Evolutionary conservation across 2,888 invertebrate genomes (phyloP).

Genomic region (Drosophila parthenogenetica): DNA sequence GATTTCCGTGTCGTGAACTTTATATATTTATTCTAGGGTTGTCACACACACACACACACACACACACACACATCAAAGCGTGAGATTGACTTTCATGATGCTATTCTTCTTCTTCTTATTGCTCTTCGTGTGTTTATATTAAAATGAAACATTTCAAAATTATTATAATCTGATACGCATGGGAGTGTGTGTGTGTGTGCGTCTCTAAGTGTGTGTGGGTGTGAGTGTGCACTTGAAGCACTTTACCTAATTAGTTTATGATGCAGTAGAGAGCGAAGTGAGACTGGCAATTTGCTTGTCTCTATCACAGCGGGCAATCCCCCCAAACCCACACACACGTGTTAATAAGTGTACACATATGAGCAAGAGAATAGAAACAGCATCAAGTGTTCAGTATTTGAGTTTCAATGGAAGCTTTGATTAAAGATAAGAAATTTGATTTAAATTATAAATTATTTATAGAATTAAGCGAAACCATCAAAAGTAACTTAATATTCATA

Average conservation of each 20-base stretch:
- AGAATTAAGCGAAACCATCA: too few relatives aligned
- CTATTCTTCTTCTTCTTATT: background rate
- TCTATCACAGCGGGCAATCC: conserved; percentile 52
- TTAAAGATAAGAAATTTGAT: too few relatives aligned
- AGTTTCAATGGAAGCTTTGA: background rate
- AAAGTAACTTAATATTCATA: too few relatives aligned
- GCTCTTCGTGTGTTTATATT: conserved; percentile 7
- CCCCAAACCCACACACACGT: conserved; percentile 6
- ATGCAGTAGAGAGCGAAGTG: conserved; percentile 45
- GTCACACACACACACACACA: too few relatives aligned
- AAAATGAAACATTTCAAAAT: conserved; percentile 12
- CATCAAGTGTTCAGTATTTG: background rate
- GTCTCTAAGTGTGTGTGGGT: conserved; percentile 17
- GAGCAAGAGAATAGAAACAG: background rate
- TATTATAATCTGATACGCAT: conserved; percentile 14
- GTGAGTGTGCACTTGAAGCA: conserved; percentile 43
- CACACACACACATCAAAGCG: background rate
- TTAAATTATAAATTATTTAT: too few relatives aligned
- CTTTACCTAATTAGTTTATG: conserved; percentile 63
- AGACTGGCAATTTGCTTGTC: conserved; percentile 56
- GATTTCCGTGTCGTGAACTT: conserved; percentile 8
- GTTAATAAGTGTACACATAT: background rate
- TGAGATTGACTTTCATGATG: background rate
- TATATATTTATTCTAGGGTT: conserved; percentile 8
- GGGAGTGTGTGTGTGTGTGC: conserved; percentile 18